These are phyloP conservation scores for Mylabris phalerata DNA, from an alignment of 1,140 invertebrate genomes.

Conservation along the genomic window DNA sequence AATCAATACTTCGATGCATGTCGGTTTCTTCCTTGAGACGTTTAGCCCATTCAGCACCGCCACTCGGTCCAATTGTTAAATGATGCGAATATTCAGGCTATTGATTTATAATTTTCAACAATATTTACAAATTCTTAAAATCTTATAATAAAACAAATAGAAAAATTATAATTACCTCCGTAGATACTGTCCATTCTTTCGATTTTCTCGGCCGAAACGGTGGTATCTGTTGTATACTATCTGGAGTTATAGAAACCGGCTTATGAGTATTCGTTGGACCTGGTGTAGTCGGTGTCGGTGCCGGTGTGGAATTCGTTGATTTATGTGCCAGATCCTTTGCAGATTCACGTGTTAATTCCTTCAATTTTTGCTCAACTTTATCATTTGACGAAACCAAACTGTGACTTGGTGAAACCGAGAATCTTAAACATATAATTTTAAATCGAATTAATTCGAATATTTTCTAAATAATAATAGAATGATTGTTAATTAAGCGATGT, in stretches of 20 bases:
- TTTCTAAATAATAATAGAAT: no score
- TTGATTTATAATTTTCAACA: no score
- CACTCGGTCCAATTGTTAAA: slow-evolving; percentile 55
- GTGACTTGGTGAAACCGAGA: slow-evolving; percentile 42
- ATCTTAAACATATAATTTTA: slow-evolving; percentile 25
- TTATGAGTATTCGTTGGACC: slow-evolving; percentile 35
- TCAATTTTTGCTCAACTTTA: slow-evolving; percentile 28
- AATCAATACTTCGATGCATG: slow-evolving; percentile 60
- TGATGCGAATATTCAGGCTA: slow-evolving; percentile 44
- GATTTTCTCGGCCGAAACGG: slow-evolving; percentile 49
- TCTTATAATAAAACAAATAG: neutral
- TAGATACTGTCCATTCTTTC: slow-evolving; percentile 42
- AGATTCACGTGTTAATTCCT: slow-evolving; percentile 17
- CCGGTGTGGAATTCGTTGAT: slow-evolving; percentile 23
- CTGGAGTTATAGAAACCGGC: slow-evolving; percentile 40
- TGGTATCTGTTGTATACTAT: slow-evolving; percentile 48
- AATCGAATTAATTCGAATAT: neutral
- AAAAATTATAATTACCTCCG: slow-evolving; percentile 16
- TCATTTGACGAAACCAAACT: slow-evolving; percentile 22
- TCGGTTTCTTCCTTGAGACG: slow-evolving; percentile 48
- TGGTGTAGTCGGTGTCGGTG: slow-evolving; percentile 29
- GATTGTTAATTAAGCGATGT: no score
- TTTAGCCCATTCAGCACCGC: slow-evolving; percentile 58
- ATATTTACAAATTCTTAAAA: neutral
- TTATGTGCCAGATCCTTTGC: slow-evolving; percentile 15